Conservation (phyloP, 2,888 invertebrate genomes). For the Tubulanus polymorphus region DNA sequence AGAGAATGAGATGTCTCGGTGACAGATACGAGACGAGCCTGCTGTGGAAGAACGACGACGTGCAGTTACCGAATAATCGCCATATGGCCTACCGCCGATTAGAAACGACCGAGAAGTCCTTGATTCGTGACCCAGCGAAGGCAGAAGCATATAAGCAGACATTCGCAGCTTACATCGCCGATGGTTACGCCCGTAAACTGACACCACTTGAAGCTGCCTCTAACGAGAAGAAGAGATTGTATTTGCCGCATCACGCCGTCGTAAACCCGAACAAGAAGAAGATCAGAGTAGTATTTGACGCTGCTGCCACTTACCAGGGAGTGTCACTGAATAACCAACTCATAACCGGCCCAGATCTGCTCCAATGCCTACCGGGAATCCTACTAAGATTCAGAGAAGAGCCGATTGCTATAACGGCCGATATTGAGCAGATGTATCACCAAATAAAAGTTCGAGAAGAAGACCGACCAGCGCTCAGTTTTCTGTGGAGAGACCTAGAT, state of each 20-base stretch:
- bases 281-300: slow-evolving; percentile 23
- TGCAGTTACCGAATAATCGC: slow-evolving; percentile 10
- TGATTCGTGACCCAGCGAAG: slow-evolving; percentile 9
- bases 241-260: slow-evolving; percentile 22
- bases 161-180: slow-evolving; percentile 14
- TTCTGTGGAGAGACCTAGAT: slow-evolving; percentile 9
- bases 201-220: background rate
- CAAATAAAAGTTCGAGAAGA: slow-evolving; percentile 1
- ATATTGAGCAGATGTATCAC: slow-evolving; percentile 16
- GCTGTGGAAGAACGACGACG: slow-evolving; percentile 12
- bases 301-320: slow-evolving; percentile 13
- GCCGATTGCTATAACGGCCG: slow-evolving; percentile 16
- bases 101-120: slow-evolving; percentile 14
- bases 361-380: slow-evolving; percentile 20
- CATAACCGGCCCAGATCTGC: slow-evolving; percentile 22
- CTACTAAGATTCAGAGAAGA: slow-evolving; percentile 18
- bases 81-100: slow-evolving; percentile 14
- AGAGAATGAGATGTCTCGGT: background rate
- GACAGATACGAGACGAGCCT: slow-evolving; percentile 11
- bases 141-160: slow-evolving; percentile 12
- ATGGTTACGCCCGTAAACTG: slow-evolving; percentile 17
- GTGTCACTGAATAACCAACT: slow-evolving; percentile 18
- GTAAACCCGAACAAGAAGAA: slow-evolving; percentile 14
- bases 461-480: slow-evolving; percentile 11
- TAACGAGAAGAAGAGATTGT: slow-evolving; percentile 10